Conservation (phyloP, 1,140 invertebrate species). For the Chrysomallon squamiferum region DNA sequence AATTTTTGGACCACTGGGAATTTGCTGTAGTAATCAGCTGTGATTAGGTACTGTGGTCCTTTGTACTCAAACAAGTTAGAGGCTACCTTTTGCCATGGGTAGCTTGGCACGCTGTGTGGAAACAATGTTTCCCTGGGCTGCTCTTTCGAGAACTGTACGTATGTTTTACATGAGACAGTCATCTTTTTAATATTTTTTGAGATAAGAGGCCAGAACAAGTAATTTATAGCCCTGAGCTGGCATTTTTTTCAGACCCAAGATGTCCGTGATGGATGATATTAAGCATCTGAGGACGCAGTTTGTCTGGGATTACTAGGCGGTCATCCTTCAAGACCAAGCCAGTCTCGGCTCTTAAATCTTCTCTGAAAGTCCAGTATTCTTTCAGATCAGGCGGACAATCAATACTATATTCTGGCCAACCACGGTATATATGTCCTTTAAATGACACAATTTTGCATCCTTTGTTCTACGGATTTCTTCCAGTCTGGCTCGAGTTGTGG, state of each 20-base stretch:
- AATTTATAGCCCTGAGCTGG: not conserved
- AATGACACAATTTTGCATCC: no score
- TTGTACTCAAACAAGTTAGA: not conserved
- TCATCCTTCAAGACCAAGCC: not conserved
- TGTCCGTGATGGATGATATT: no score
- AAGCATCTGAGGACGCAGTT: no score
- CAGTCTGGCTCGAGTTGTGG: not conserved
- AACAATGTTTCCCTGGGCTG: not conserved
- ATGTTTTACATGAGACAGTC: not conserved
- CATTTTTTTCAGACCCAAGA: no score
- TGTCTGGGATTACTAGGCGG: no score
- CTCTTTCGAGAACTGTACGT: not conserved
- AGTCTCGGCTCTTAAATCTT: not conserved
- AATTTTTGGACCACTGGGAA: no score
- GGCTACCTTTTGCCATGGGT: not conserved
- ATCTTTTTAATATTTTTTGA: conserved; percentile 1
- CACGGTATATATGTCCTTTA: not conserved
- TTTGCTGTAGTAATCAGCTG: no score
- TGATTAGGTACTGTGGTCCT: no score
- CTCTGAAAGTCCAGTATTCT: conserved; percentile 1
- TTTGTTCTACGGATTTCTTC: not conserved
- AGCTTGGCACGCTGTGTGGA: not conserved
- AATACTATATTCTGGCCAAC: not conserved
- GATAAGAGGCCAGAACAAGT: not conserved
- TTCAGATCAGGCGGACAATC: conserved; percentile 1